Evolutionary conservation across 2,888 invertebrate species (phyloP), one percentile per base, ranked within the genome.

Genomic region (Pachydiplax longipennis): DNA sequence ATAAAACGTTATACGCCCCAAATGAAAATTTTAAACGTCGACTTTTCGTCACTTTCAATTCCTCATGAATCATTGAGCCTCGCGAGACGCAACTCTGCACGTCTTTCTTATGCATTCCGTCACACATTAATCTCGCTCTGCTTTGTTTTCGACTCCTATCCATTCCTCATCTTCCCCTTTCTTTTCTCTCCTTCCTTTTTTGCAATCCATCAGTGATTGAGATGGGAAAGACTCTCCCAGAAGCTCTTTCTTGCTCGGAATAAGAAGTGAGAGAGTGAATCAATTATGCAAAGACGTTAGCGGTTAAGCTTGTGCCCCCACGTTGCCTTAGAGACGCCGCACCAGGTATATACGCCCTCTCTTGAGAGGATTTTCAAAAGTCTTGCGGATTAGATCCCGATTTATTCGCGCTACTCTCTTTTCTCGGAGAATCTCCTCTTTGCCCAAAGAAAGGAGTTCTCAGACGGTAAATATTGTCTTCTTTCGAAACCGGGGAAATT

Each of bases 171-270:
- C 12, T n/a, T 31, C n/a, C 12, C 40, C 40, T 37, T 37, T 15
- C 40, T 13, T 37, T 61, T 4, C 40, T 13, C 6, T 61, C 82
- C 58, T 83, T 61, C 58, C 58, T 35, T 61, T 83, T 61, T 37
- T 65, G 37, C 87, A 65, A 87, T 87, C 87, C 87, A 87, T 87
- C 87, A 87, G 87, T 35, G 87, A 87, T 87, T 87, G 87, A 87
- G 61, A 87, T 53, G 53, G 58, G 18, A 83, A 35, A 61, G 61
- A 37, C n/a, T 87, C 61, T 37, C 15, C 0, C 8, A n/a, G 31
- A 73, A 73, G 73, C 73, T 31, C 31, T 61, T 35, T 35, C 12
- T 22, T 61, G 87, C 58, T n/a, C 4, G 87, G 87, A 61, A 40
- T 35, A 25, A 31, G 31, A 73, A 25, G 73, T 22, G 83, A 53